These are phyloP conservation scores for Steinernema khuongi DNA, from an alignment of 1,140 invertebrate species.

Conservation along the genomic window DNA sequence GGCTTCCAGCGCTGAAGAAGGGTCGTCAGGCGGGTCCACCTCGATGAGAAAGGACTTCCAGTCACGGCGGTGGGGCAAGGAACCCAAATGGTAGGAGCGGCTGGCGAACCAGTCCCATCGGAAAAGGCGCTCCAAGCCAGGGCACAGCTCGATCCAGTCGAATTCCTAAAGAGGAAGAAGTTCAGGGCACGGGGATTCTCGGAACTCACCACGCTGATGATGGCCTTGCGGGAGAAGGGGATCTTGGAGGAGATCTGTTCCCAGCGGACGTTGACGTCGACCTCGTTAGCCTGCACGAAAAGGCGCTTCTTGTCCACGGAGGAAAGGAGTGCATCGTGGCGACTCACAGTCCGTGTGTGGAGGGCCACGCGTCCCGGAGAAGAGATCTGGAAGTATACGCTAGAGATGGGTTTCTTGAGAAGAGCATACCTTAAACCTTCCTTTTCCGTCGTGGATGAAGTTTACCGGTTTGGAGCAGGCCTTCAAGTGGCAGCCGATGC, in stretches of 20 bases:
- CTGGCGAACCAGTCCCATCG: constrained; percentile 3
- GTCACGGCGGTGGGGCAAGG: not conserved
- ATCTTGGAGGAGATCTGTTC: not conserved
- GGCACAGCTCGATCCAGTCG: not conserved
- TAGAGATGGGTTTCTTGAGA: not conserved
- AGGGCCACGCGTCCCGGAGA: not conserved
- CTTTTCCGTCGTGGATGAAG: not conserved
- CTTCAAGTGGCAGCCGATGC: not conserved
- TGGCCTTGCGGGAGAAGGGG: not conserved
- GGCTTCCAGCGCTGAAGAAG: not conserved
- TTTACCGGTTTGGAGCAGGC: not conserved
- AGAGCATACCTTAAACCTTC: not conserved
- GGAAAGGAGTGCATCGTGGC: not conserved
- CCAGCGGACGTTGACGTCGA: not conserved
- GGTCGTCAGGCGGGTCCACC: not conserved
- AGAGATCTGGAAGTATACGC: not conserved
- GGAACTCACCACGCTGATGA: not conserved
- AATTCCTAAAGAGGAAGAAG: not conserved
- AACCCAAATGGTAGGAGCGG: not conserved
- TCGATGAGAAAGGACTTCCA: not conserved
- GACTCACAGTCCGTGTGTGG: not conserved
- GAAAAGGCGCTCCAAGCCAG: not conserved
- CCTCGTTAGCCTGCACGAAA: not conserved
- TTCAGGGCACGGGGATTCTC: not conserved
- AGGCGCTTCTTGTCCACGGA: not conserved